phyloP scores from a whole-genome alignment of 2,797 vertebrate genomes.

The Orestias chungarensis region DNA sequence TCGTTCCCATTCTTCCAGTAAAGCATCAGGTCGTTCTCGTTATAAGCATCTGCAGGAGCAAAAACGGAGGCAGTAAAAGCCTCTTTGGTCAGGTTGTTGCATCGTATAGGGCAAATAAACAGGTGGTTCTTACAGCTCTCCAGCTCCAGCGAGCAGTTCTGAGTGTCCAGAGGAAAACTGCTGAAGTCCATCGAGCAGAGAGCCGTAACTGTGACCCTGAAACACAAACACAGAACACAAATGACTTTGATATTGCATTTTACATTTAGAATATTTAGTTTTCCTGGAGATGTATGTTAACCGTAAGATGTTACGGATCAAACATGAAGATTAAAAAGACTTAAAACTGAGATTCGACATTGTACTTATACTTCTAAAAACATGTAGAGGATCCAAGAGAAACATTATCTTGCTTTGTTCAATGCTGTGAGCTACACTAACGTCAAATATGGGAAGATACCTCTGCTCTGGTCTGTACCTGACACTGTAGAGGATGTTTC shows the following conservation, averaged over 20 bases:
- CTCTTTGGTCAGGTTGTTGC: too few species aligned
- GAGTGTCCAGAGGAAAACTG: conserved; percentile 91
- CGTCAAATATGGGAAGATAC: neutral
- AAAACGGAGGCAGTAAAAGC: neutral
- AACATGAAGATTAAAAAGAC: neutral
- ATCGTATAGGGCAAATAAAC: neutral
- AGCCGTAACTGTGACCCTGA: conserved; percentile 89
- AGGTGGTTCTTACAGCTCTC: conserved; percentile 87
- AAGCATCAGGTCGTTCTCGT: conserved; percentile 91
- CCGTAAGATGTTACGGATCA: neutral
- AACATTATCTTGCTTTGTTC: neutral
- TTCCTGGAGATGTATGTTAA: neutral
- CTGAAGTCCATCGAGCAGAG: conserved; percentile 94
- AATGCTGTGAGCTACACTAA: neutral
- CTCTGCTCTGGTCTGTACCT: conserved; percentile 68
- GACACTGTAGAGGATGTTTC: conserved; percentile 90
- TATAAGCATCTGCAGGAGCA: conserved; percentile 83
- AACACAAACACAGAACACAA: conserved; percentile 24
- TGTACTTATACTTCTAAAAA: too few species aligned
- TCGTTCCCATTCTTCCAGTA: conserved; percentile 92
- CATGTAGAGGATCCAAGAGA: neutral
- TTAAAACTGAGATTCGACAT: neutral
- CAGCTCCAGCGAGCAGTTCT: conserved; percentile 91
- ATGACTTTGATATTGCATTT: neutral
- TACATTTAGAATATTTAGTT: neutral